Evolutionary conservation across 2,797 vertebrate species (phyloP).

Genomic region (Gorsachius magnificus): DNA sequence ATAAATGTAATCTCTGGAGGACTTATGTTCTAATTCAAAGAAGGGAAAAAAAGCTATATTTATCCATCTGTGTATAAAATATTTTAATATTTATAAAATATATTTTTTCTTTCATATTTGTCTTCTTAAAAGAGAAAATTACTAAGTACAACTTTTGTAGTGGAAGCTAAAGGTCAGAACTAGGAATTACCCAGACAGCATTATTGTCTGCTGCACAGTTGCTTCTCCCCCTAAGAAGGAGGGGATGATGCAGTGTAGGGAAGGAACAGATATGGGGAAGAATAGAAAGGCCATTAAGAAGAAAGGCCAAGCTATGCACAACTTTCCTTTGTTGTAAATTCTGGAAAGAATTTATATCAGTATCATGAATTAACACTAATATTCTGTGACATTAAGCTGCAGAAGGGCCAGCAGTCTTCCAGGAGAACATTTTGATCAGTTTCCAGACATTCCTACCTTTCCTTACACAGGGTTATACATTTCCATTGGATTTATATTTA

Average conservation of each 20-base stretch:
- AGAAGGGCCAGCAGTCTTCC: neutral
- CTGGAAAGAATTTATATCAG: neutral
- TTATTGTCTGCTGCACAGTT: neutral
- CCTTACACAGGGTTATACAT: neutral
- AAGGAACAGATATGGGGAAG: neutral
- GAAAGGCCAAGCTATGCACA: neutral
- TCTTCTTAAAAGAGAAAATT: neutral
- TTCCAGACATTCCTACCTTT: neutral
- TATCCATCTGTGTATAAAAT: neutral
- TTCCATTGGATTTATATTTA: neutral
- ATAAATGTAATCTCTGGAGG: neutral
- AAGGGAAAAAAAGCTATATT: neutral
- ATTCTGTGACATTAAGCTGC: neutral
- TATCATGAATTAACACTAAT: neutral
- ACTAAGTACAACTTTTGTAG: neutral
- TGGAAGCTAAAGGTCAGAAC: neutral
- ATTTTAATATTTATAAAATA: neutral
- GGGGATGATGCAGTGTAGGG: rapidly evolving
- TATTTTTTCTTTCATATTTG: neutral
- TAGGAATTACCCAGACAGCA: neutral
- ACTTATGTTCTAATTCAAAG: neutral
- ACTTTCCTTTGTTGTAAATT: neutral
- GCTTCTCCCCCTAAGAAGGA: neutral
- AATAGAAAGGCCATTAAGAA: neutral
- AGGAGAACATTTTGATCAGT: neutral